Conservation (phyloP, 2,113 vertebrate species). For the Mus musculus region GRCm39 chr4:125569501-125570000, state of each 20-base stretch:
- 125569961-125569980: not conserved
- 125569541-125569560: not conserved
- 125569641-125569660: not conserved
- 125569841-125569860: not conserved
- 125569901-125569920: not conserved
- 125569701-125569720: not conserved
- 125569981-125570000: too few species aligned
- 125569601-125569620: not conserved
- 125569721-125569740: not conserved
- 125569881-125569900: fast-evolving
- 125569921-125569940: not conserved
- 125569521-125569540: not conserved
- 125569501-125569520: not conserved
- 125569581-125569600: not conserved
- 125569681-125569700: not conserved
- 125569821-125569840: not conserved
- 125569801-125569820: not conserved
- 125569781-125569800: not conserved
- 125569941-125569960: not conserved
- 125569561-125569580: not conserved
- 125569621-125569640: not conserved
- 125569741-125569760: not conserved
- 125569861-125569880: not conserved
- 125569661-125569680: not conserved
- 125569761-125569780: fast-evolving